These are phyloP conservation scores for Bettongia penicillata DNA, from an alignment of 2,113 vertebrate genomes.

Conservation along the genomic window DNA sequence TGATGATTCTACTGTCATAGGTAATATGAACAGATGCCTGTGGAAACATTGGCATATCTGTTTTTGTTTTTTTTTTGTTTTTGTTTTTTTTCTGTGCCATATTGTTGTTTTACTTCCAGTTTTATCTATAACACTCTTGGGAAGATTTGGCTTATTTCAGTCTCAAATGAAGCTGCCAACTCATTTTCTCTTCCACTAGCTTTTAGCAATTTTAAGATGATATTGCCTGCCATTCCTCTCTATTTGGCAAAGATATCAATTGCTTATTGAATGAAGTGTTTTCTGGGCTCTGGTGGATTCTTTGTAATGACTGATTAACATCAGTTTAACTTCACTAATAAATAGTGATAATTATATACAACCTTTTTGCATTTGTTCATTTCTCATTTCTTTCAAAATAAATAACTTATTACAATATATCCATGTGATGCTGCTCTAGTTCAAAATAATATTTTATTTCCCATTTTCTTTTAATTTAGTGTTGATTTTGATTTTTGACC, in stretches of 20 bases:
- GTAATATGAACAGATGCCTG: not conserved
- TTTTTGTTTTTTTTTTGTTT: not conserved
- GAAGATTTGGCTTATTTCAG: not conserved
- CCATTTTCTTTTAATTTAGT: not conserved
- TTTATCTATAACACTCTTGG: not conserved
- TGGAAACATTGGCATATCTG: not conserved
- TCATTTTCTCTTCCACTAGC: not conserved
- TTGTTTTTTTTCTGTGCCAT: not conserved
- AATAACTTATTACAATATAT: not conserved
- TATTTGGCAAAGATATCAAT: not conserved
- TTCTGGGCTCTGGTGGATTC: not conserved
- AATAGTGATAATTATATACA: not conserved
- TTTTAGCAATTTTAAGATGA: not conserved
- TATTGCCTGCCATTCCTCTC: not conserved
- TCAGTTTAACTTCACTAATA: not conserved
- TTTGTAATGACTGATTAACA: not conserved
- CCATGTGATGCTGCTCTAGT: not conserved
- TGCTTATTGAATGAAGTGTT: not conserved
- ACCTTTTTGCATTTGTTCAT: not conserved
- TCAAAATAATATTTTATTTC: not conserved
- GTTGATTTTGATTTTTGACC: not conserved
- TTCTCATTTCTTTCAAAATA: not conserved
- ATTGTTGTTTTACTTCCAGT: not conserved
- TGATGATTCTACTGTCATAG: not conserved
- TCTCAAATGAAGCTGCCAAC: not conserved